Evolutionary conservation across 2,888 invertebrate species (phyloP).

Genomic region (Craniophora ligustri): DNA sequence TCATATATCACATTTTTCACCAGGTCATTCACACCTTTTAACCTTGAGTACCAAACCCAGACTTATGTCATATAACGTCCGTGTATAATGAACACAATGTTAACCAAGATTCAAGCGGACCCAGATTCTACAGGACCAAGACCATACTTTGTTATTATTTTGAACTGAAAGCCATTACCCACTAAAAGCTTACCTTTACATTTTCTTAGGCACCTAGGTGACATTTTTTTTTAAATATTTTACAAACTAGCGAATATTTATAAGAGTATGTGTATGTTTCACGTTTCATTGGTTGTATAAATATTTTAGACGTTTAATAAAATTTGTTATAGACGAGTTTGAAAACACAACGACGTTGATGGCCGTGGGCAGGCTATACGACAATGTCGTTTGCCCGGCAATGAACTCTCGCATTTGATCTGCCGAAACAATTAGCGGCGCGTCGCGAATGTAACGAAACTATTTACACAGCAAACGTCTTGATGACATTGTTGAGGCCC

Average conservation of each 20-base stretch:
- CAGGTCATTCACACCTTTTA: not conserved
- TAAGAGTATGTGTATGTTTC: too few relatives aligned
- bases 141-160: too few relatives aligned
- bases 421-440: constrained; percentile 84
- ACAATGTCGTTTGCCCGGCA: constrained; percentile 80
- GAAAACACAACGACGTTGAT: constrained; percentile 47
- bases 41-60: not conserved
- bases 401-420: constrained; percentile 85
- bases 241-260: too few relatives aligned
- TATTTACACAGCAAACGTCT: constrained; percentile 64
- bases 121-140: too few relatives aligned
- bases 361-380: constrained; percentile 66
- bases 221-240: too few relatives aligned
- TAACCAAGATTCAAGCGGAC: not conserved
- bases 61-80: too few relatives aligned
- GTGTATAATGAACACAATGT: too few relatives aligned
- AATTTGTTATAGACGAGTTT: constrained; percentile 30
- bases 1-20: not conserved
- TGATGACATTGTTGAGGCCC: constrained; percentile 43
- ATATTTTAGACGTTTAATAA: constrained; percentile 7
- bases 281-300: constrained; percentile 1
- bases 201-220: too few relatives aligned
- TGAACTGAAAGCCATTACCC: too few relatives aligned
- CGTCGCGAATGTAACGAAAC: constrained; percentile 73
- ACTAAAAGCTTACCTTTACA: too few relatives aligned